Evolutionary conservation across 2,113 vertebrate species (phyloP), one percentile per base, ranked within the genome.

Genomic region (Anguilla rostrata): DNA sequence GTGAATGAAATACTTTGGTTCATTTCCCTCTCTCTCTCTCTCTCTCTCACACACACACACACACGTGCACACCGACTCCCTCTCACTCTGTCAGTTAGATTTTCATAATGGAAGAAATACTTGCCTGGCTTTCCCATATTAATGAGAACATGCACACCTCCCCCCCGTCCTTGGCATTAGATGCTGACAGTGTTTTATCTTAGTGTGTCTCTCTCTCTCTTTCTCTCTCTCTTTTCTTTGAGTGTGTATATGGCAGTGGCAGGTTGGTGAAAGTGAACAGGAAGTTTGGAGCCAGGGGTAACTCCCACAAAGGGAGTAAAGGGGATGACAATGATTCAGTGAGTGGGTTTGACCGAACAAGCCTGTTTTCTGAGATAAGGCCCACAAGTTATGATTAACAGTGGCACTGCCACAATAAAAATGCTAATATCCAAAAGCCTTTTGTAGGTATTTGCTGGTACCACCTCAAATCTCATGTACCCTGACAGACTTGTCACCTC

Each of bases 331-430:
- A 49, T 20, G 11, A 81, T 78, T 63, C 18, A 86, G 56, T 39
- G 9, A 78, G 26, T 29, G 39, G 79, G 85, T 81, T 66, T 20
- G 60, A 79, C 39, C 78, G 60, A 82, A 81, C 15, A 81, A 82
- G 60, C 85, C 79, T 81, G 53, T 66, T 81, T 66, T 66, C 56
- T 57, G 41, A 86, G 85, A 86, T 86, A 86, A 86, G 85, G 39
- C 78, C 41, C 16, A 56, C 39, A 12, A 56, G 85, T 39, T 81
- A 39, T 46, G 39, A 86, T 82, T 81, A 86, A 79, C 85, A 39
- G 41, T 79, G 5, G 26, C 29, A 2, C 78, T 41, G 40, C 34
- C 85, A 66, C 20, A 56, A 86, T 86, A 81, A 79, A 82, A 57
- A 81, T 86, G 85, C 53, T 82, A 86, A 86, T 86, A 49, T 39